Conservation (phyloP, 1,140 invertebrate species). For the Amyelois transitella region DNA sequence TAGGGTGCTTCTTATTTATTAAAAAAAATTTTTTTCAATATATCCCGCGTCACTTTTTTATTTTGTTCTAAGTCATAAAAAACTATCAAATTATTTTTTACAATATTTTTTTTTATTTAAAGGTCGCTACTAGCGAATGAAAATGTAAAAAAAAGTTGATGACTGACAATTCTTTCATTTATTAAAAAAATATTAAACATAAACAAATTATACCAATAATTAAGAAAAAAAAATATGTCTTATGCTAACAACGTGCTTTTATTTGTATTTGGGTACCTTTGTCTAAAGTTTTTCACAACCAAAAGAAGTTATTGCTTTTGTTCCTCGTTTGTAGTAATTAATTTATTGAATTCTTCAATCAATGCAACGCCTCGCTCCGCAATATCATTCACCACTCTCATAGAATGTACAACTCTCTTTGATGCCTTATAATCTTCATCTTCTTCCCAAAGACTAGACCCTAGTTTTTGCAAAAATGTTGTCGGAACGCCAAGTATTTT, state of each 20-base stretch:
- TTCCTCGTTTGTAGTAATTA: constrained; percentile 14
- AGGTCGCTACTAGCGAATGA: not conserved
- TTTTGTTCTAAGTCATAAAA: not conserved
- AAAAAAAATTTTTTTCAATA: too few species aligned
- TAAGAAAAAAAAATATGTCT: not conserved
- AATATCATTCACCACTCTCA: constrained; percentile 33
- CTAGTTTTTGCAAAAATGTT: constrained; percentile 25
- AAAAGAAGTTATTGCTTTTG: constrained; percentile 14
- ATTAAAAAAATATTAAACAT: not conserved
- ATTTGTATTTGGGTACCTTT: constrained; percentile 10
- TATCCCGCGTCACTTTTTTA: not conserved
- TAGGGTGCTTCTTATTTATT: too few species aligned
- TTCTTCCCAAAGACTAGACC: constrained; percentile 16
- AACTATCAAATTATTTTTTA: not conserved
- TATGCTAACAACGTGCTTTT: constrained; percentile 8
- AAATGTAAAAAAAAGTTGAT: not conserved
- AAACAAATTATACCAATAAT: not conserved
- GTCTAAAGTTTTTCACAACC: constrained; percentile 10
- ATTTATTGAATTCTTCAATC: constrained; percentile 30
- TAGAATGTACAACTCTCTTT: constrained; percentile 14
- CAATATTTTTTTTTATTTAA: not conserved
- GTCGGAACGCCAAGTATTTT: constrained; percentile 8
- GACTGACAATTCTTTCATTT: not conserved
- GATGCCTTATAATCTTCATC: constrained; percentile 15
- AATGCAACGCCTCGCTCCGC: constrained; percentile 36